phyloP scores from a whole-genome alignment of 2,113 vertebrate genomes.

The Gavialis gangeticus region DNA sequence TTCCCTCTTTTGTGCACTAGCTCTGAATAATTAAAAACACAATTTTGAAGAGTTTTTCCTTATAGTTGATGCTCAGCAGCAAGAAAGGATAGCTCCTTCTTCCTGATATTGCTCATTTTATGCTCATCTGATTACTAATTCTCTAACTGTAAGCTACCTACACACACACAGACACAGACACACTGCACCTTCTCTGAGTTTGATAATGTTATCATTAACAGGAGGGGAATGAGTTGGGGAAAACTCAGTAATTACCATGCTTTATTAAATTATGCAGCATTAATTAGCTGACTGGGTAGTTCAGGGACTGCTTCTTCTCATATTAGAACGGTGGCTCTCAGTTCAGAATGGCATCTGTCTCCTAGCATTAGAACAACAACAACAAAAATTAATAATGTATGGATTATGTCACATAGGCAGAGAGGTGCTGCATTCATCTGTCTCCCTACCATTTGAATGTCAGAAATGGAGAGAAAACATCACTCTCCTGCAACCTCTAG shows the following conservation, averaged over 20 bases:
- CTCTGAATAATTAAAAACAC: neutral
- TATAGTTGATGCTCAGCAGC: neutral
- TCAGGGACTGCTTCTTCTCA: slow-evolving; percentile 40
- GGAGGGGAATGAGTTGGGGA: slow-evolving; percentile 18
- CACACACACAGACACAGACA: neutral
- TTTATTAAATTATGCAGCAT: slow-evolving; percentile 75
- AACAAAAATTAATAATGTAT: slow-evolving; percentile 67
- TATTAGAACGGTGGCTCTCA: slow-evolving; percentile 47
- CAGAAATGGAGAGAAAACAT: slow-evolving; percentile 36
- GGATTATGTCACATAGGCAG: slow-evolving; percentile 53
- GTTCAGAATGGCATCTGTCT: slow-evolving; percentile 58
- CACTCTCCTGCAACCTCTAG: slow-evolving; percentile 23
- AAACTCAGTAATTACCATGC: slow-evolving; percentile 54
- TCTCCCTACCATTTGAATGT: slow-evolving; percentile 37
- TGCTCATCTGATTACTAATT: slow-evolving; percentile 46
- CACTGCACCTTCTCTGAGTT: slow-evolving; percentile 9
- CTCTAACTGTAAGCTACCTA: slow-evolving; percentile 34
- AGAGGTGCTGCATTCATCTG: slow-evolving; percentile 53
- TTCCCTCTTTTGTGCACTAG: neutral
- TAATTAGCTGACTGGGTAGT: slow-evolving; percentile 65
- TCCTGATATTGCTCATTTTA: neutral
- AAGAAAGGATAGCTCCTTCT: neutral
- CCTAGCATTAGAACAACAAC: slow-evolving; percentile 51
- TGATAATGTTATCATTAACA: slow-evolving; percentile 47
- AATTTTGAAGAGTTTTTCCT: neutral